Conservation (phyloP, 2,797 vertebrate genomes). For the Poecilia gillii region DNA sequence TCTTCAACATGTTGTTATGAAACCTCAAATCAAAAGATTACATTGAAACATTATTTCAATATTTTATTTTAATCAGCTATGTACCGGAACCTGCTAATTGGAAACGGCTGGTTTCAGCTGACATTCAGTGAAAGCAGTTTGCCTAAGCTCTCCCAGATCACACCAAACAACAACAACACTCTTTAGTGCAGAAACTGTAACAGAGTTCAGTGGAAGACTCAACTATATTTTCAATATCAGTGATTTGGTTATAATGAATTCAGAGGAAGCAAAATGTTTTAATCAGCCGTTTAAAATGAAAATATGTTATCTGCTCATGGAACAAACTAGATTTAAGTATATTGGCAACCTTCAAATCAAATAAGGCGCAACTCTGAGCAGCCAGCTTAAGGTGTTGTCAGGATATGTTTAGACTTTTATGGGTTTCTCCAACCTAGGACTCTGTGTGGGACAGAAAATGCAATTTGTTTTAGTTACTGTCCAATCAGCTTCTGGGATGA, state of each 20-base stretch:
- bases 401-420: not conserved
- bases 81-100: not conserved
- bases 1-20: not conserved
- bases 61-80: not conserved
- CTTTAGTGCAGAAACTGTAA: not conserved
- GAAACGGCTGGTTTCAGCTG: too few relatives aligned
- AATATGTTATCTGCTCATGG: not conserved
- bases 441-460: not conserved
- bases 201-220: not conserved
- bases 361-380: not conserved
- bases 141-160: not conserved
- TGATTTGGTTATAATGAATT: not conserved
- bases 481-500: not conserved
- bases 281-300: not conserved
- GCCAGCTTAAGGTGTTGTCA: not conserved
- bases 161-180: not conserved
- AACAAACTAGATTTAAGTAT: not conserved
- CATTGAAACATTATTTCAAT: not conserved
- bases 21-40: not conserved
- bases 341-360: not conserved
- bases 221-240: not conserved
- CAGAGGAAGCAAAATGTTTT: not conserved
- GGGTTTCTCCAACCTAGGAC: not conserved
- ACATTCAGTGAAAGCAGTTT: not conserved
- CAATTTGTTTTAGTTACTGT: not conserved